These are phyloP conservation scores for Coregonus suidteri DNA, from an alignment of 2,797 vertebrate species.

Conservation along the genomic window DNA sequence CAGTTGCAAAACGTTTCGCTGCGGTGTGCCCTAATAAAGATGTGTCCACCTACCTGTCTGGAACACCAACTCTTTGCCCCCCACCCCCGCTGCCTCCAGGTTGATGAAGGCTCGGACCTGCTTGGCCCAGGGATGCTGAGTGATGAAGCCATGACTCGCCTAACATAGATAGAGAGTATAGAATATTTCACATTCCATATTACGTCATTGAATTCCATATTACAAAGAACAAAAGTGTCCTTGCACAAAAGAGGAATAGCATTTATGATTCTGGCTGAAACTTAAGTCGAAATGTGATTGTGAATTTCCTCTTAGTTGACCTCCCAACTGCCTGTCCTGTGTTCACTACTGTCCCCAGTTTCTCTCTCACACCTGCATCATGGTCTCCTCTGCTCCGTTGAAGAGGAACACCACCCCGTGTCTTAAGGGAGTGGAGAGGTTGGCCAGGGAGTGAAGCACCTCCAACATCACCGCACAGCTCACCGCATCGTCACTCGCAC, in stretches of 20 bases:
- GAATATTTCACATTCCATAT: background rate
- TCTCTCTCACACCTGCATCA: conserved; percentile 84
- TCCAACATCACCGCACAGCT: conserved; percentile 98
- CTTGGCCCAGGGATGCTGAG: conserved; percentile 93
- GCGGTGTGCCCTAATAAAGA: no score
- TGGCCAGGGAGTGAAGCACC: conserved; percentile 86
- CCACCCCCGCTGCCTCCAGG: conserved; percentile 96
- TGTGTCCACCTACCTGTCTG: conserved; percentile 85
- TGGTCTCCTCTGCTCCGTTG: conserved; percentile 95
- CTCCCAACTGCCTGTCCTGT: no score
- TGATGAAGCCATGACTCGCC: conserved; percentile 99
- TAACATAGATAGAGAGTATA: conserved; percentile 46
- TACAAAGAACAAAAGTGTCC: background rate
- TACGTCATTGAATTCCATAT: background rate
- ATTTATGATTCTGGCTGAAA: background rate
- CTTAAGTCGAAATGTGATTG: background rate
- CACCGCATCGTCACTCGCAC: conserved; percentile 96
- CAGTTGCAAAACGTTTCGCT: no score
- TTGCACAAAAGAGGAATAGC: background rate
- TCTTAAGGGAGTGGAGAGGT: conserved; percentile 80
- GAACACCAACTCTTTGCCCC: conserved; percentile 97
- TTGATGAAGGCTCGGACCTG: conserved; percentile 93
- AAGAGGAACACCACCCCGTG: conserved; percentile 96
- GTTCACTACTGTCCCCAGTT: background rate
- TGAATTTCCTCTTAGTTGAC: background rate